Evolutionary conservation across 2,888 invertebrate species (phyloP).

Genomic region (Eristalis arbustorum): DNA sequence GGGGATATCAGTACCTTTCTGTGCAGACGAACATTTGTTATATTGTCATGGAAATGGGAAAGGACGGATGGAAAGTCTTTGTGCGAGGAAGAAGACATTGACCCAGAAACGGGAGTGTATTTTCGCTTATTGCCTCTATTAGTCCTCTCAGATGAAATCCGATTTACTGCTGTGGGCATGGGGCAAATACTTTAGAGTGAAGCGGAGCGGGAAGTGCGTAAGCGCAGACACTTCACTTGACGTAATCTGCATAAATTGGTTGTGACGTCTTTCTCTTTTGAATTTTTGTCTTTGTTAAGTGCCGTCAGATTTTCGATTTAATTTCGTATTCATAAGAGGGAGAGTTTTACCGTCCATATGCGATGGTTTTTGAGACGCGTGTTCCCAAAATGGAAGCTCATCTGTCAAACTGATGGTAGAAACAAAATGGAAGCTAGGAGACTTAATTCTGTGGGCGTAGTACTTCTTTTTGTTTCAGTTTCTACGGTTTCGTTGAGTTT

Average conservation of each 20-base stretch:
- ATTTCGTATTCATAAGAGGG: background rate
- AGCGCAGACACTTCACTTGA: background rate
- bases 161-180: background rate
- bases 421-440: too few species aligned
- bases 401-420: too few species aligned
- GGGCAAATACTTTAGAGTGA: background rate
- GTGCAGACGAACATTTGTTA: constrained; percentile 20
- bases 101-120: background rate
- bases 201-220: background rate
- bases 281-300: background rate
- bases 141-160: background rate
- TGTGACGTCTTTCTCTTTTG: background rate
- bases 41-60: background rate
- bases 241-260: background rate
- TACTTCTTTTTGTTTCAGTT: too few species aligned
- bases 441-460: too few species aligned
- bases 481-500: too few species aligned
- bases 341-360: background rate
- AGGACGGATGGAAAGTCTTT: background rate
- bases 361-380: background rate
- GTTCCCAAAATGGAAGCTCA: background rate
- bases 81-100: constrained; percentile 33
- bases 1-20: constrained; percentile 16
- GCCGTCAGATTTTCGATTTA: background rate
- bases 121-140: background rate